Conservation (phyloP, 2,797 vertebrate genomes). For the Chaenodraco wilsoni region DNA sequence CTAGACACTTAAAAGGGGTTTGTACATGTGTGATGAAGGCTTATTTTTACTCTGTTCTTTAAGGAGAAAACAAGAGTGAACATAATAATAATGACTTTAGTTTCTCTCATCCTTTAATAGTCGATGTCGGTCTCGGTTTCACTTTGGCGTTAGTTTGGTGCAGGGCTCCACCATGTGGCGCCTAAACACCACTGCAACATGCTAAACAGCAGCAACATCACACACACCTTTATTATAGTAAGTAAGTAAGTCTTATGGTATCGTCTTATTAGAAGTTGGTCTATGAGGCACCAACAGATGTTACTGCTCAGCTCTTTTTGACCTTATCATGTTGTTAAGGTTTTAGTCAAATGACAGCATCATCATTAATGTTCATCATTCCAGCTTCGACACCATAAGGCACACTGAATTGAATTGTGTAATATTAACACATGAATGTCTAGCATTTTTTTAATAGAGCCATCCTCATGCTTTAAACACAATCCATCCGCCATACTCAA, state of each 20-base stretch:
- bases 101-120: not conserved
- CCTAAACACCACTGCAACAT: conserved; percentile 10
- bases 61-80: not conserved
- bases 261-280: not conserved
- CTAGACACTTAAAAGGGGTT: not conserved
- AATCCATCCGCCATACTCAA: not conserved
- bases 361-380: not conserved
- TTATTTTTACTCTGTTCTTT: conserved; percentile 3
- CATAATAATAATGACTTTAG: not conserved
- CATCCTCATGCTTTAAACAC: not conserved
- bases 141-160: conserved; percentile 33
- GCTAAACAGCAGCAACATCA: not conserved
- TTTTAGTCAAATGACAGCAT: not conserved
- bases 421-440: not conserved
- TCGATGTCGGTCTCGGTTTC: not conserved
- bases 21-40: not conserved
- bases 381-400: not conserved
- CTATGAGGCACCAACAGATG: not conserved
- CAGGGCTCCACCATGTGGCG: conserved; percentile 78
- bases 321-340: not conserved
- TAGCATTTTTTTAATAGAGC: not conserved
- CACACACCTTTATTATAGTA: no score
- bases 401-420: not conserved
- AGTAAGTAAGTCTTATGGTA: not conserved
- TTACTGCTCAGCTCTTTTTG: not conserved